Evolutionary conservation across 2,888 invertebrate species (phyloP), one percentile per base, ranked within the genome.

Genomic region (Thera obeliscata): DNA sequence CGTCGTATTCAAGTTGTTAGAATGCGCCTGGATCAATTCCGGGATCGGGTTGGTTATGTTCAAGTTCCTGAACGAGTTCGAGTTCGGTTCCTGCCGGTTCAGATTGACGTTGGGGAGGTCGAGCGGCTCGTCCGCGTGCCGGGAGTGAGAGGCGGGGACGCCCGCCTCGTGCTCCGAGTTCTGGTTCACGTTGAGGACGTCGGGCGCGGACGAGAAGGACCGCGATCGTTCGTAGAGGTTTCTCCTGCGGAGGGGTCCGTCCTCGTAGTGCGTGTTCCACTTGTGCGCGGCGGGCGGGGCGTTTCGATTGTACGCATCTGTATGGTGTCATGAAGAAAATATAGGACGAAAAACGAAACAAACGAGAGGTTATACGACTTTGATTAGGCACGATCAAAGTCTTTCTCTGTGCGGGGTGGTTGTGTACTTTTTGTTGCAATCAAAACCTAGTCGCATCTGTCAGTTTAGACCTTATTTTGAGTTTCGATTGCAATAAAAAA

Each of bases 111-210:
- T 86, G 41, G 85, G 76, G 2, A 61, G 38, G 22, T 64, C 60
- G 68, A 76, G 75, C 38, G 78, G 66, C 33, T 83, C 81, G 67
- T 86, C 83, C 22, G 76, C 72, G 71, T 87, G 84, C 69, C 86
- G 78, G n/a, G 83, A 59, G 6, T 56, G 36, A 2, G 67, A n/a
- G 6, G 64, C 2, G 3, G 61, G 22, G 22, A 22, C 33, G 6
- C 12, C 3, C 9, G 43, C 43, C 8, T 66, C 66, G 9, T 52
- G 38, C 12, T 67, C 67, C 2, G 56, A 56, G 60, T 61, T 57
- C 41, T 94, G 94, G 77, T 94, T 94, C 41, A 95, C 87, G 78
- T 95, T 95, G 46, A 95, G 80, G 2, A 95, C 94, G 76, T 95
- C 95, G 2, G 95, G 95, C 0, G 95, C 94, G 54, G 94, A 93